Evolutionary conservation across 2,888 invertebrate genomes (phyloP), one percentile per base, ranked within the genome.

Genomic region (Sesia bembeciformis): DNA sequence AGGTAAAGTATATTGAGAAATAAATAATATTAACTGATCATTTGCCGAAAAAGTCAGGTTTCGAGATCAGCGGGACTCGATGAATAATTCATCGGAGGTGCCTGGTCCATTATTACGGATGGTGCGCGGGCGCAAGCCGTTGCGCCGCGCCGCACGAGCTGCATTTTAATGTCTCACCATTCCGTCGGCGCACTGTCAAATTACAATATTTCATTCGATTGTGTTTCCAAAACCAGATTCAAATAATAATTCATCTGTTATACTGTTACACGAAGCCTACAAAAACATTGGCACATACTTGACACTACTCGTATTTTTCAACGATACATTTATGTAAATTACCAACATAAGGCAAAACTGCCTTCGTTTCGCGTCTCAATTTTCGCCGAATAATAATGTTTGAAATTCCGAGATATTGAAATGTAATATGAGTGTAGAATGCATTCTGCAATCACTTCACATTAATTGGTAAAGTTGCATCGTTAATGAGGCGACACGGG

Each of bases 71-170:
- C 66, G 66, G 76, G 75, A 74, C 67, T 65, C 67, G 64, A 74
- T 88, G 86, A 81, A 88, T 88, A 80, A 88, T 86, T 72, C 71
- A 88, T 86, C 63, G 75, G 74, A 62, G 58, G 66, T 68, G 71
- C 67, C 70, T 71, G 75, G 76, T 68, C 79, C 80, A 83, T 85
- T 80, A 84, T 82, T 76, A 79, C 67, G 65, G 75, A 74, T 70
- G 79, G 70, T 69, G 74, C 76, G 75, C 72, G 64, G 76, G 76
- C 78, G 78, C 54, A 51, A 41, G 51, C 75, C 69, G 74, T 39
- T 70, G 66, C 62, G 62, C 55, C 64, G 56, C 74, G 70, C 70
- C 76, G 86, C 87, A 87, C 88, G 88, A 81, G 85, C 86, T 79
- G 88, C 84, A 88, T 88, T 75, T 74, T 82, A 84, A 88, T 84